Conservation (phyloP, 2,888 invertebrate genomes). For the Aproaerema taeniolella region DNA sequence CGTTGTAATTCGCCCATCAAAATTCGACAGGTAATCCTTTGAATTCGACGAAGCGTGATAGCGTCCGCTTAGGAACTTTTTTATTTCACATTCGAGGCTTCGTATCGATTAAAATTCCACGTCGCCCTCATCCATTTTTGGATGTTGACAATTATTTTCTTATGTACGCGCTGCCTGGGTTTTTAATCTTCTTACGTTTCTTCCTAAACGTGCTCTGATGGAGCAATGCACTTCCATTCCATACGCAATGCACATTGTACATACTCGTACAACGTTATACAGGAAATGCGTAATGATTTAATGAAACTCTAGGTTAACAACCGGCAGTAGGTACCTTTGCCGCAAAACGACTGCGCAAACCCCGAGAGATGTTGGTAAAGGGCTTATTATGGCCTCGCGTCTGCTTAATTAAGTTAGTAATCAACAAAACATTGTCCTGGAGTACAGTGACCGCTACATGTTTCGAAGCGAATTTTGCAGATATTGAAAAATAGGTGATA, state of each 20-base stretch:
- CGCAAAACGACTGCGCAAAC: constrained; percentile 26
- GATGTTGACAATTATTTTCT: constrained; percentile 40
- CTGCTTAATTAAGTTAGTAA: constrained; percentile 25
- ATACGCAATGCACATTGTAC: constrained; percentile 45
- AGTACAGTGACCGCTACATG: constrained; percentile 4
- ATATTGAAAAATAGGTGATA: constrained; percentile 19
- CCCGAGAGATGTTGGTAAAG: constrained; percentile 47
- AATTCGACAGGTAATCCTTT: constrained; percentile 53
- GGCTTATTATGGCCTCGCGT: constrained; percentile 30
- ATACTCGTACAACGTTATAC: constrained; percentile 34
- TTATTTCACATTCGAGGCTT: constrained; percentile 40
- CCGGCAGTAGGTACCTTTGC: too few species aligned
- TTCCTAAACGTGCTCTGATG: constrained; percentile 43
- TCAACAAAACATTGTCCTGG: constrained; percentile 4
- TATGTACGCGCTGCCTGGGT: constrained; percentile 13
- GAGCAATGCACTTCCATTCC: too few species aligned
- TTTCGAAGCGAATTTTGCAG: neutral
- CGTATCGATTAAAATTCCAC: constrained; percentile 54
- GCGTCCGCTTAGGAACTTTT: constrained; percentile 35
- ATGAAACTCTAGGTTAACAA: constrained; percentile 58
- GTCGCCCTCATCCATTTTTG: constrained; percentile 43
- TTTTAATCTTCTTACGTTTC: constrained; percentile 8
- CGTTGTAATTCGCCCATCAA: constrained; percentile 46
- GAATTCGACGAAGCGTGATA: constrained; percentile 39
- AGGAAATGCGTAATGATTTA: constrained; percentile 63